Conservation (phyloP, 1,140 invertebrate species). For the Sitophilus oryzae region DNA sequence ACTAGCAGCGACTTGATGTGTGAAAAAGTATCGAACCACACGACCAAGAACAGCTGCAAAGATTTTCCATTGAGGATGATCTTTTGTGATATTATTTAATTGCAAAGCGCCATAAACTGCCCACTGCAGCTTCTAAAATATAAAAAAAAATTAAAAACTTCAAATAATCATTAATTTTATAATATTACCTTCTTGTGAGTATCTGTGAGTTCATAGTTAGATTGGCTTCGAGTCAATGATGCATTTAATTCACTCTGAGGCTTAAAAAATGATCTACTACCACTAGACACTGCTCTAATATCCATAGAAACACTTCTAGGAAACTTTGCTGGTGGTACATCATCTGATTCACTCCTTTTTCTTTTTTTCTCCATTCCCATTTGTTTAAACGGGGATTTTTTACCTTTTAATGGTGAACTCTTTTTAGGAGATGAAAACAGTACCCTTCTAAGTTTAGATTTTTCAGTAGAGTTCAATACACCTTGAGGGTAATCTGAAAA, state of each 20-base stretch:
- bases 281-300: slow-evolving; percentile 2
- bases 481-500: slow-evolving; percentile 22
- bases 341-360: slow-evolving; percentile 52
- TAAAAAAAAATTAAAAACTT: slow-evolving; percentile 9
- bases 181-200: slow-evolving; percentile 56
- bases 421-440: slow-evolving; percentile 53
- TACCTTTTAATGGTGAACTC: slow-evolving; percentile 40
- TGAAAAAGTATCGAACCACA: slow-evolving; percentile 46
- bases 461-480: slow-evolving; percentile 6
- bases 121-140: slow-evolving; percentile 62
- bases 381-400: slow-evolving; percentile 23
- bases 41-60: slow-evolving; percentile 54
- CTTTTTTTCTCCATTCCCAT: slow-evolving; percentile 35
- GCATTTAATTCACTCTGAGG: slow-evolving; percentile 33
- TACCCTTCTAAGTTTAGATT: slow-evolving; percentile 49
- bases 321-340: slow-evolving; percentile 43
- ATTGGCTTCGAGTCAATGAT: slow-evolving; percentile 14
- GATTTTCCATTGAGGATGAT: slow-evolving; percentile 57
- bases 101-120: slow-evolving; percentile 60
- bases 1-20: slow-evolving; percentile 30
- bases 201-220: slow-evolving; percentile 51
- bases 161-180: neutral
- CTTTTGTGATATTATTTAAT: slow-evolving; percentile 56
- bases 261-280: slow-evolving; percentile 9
- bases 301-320: slow-evolving; percentile 48